Base-by-base conservation (phyloP, 2,888 invertebrate species). In the Baccha elongata region DNA sequence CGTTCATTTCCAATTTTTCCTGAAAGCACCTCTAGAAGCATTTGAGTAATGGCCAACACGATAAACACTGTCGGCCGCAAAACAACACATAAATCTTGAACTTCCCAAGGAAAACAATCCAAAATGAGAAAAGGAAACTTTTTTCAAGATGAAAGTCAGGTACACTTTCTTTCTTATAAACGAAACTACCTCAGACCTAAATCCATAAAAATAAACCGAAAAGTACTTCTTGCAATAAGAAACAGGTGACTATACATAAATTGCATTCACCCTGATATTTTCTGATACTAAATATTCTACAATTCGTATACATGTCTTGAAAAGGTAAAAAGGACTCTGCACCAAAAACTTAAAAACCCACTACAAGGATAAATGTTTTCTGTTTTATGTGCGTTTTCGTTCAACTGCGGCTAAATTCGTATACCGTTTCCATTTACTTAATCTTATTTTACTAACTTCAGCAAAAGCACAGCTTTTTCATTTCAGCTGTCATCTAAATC, bases 401-500 rank as follows among this genome's bases (percentile, higher is more conserved):
- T 68, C 62, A 73, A 67, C 73, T 73, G 79, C 17, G 67, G 53
- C 35, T 35, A 3, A 19, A 29, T 29, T 19, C 2, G n/a, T 21
- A 10, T 44, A 52, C 2, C 40, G 44, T 48, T 44, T 37, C n/a
- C 62, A 67, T 80, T 32, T 62, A n/a, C 55, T 80, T 55, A 62
- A 74, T 74, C 62, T 74, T 64, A 74, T 80, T 55, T 67, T 35
- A 11, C 48, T 15, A 50, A 6, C 8, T 11, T 19, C 26, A 7
- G 23, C 8, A 23, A 1, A 37, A 1, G 10, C 19, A 32, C 44
- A 26, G 32, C 21, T 44, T 32, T 2, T 11, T 44, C 55, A 60
- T 73, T 52, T 44, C 1, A 32, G 21, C 60, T 62, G 72, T 68
- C 73, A 64, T 53, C 52, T 42, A 44, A 75, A 80, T 75, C 80